Evolutionary conservation across 2,113 vertebrate genomes (phyloP).

Genomic region (Tychaedon coryphoeus): DNA sequence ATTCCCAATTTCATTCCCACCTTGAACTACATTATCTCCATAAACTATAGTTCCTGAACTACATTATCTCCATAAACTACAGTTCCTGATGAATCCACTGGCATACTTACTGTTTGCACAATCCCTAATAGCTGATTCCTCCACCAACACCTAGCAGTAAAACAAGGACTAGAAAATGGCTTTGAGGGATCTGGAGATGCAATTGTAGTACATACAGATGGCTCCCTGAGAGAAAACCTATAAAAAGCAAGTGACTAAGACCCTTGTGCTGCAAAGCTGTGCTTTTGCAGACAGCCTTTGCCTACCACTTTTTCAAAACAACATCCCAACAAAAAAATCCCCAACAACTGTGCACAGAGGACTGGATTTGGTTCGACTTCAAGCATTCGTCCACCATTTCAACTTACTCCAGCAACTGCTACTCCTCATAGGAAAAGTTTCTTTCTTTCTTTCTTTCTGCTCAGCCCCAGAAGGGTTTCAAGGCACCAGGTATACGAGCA

Average conservation of each 20-base stretch:
- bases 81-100: not conserved
- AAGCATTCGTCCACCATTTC: not conserved
- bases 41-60: not conserved
- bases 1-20: not conserved
- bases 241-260: conserved; percentile 6
- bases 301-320: not conserved
- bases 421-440: not conserved
- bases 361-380: not conserved
- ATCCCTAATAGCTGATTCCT: not conserved
- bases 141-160: not conserved
- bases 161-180: not conserved
- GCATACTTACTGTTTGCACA: not conserved
- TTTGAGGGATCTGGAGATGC: not conserved
- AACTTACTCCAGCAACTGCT: not conserved
- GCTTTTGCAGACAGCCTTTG: not conserved
- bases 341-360: not conserved
- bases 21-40: not conserved
- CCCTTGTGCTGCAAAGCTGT: not conserved
- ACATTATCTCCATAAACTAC: not conserved
- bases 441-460: not conserved
- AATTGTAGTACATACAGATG: not conserved
- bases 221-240: not conserved
- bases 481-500: not conserved
- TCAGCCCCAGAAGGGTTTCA: not conserved
- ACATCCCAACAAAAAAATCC: not conserved